A percentile compares a stretch with the other conserved stretches of the same genome.
Evolutionary conservation across 2,797 vertebrate genomes (phyloP).

Genomic region (Poecilia velifera): DNA sequence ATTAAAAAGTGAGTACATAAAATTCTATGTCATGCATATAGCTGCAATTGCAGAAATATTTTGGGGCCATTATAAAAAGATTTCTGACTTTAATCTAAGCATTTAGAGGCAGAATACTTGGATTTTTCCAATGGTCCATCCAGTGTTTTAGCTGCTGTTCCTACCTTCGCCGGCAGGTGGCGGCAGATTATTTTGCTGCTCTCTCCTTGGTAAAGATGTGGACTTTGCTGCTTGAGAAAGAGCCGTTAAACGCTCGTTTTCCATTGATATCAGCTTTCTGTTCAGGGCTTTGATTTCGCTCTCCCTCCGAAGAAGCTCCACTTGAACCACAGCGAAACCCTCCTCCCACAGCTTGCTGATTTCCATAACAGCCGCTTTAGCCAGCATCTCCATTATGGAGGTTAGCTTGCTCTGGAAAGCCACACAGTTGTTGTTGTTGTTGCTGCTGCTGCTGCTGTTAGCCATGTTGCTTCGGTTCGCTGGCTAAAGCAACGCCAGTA

Average conservation of each 20-base stretch:
- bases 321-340: slow-evolving; percentile 69
- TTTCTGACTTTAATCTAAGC: background rate
- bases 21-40: background rate
- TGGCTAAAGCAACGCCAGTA: slow-evolving; percentile 2
- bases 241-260: slow-evolving; percentile 59
- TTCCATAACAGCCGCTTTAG: slow-evolving; percentile 78
- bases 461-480: slow-evolving; percentile 59
- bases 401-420: slow-evolving; percentile 78
- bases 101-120: background rate
- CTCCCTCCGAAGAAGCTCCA: slow-evolving; percentile 76
- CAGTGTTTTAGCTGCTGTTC: slow-evolving; percentile 8
- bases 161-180: slow-evolving; percentile 55
- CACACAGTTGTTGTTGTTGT: slow-evolving; percentile 35
- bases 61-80: background rate
- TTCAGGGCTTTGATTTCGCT: slow-evolving; percentile 74
- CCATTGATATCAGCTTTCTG: slow-evolving; percentile 65
- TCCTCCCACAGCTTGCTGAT: slow-evolving; percentile 81
- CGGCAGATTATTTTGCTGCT: slow-evolving; percentile 51
- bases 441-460: background rate
- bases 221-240: slow-evolving; percentile 33
- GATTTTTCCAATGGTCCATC: background rate
- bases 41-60: background rate
- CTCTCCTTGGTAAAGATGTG: slow-evolving; percentile 51
- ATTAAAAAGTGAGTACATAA: background rate
- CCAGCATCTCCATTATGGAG: slow-evolving; percentile 79